Conservation (phyloP, 53 echinoderm and acorn worm genomes). For the Holothuria scabra region DNA sequence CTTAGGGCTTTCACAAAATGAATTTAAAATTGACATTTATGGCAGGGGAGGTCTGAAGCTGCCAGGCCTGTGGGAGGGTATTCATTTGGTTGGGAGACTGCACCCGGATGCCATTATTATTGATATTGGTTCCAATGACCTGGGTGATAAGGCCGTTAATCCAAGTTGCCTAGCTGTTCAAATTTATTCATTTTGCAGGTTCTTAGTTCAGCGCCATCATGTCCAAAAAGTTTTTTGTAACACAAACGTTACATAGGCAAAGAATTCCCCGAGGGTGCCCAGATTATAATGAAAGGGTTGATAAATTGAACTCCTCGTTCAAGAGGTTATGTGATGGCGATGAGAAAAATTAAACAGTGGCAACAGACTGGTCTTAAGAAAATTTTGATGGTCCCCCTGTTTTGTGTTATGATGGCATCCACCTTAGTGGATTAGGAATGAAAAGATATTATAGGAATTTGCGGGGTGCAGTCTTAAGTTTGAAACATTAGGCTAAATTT, state of each 20-base stretch:
- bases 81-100: no score
- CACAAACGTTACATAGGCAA: slow-evolving; percentile 19
- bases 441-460: no score
- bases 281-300: slow-evolving; percentile 1
- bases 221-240: slow-evolving; percentile 2
- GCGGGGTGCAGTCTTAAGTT: slow-evolving; percentile 1
- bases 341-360: no score
- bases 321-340: background rate
- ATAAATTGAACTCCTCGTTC: slow-evolving; percentile 9
- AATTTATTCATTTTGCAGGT: slow-evolving; percentile 1
- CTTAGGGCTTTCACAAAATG: background rate
- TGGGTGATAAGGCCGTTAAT: no score
- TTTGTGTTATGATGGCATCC: slow-evolving; percentile 10
- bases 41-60: background rate
- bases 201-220: background rate
- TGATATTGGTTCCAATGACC: no score
- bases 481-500: slow-evolving; percentile 10
- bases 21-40: background rate
- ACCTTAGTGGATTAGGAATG: slow-evolving; percentile 4
- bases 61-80: no score
- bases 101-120: no score
- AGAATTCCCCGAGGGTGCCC: background rate
- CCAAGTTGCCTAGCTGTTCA: background rate
- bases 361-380: background rate
- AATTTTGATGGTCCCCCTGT: background rate